Evolutionary conservation across 2,888 invertebrate species (phyloP), one percentile per base, ranked within the genome.

Genomic region (Troides aeacus): DNA sequence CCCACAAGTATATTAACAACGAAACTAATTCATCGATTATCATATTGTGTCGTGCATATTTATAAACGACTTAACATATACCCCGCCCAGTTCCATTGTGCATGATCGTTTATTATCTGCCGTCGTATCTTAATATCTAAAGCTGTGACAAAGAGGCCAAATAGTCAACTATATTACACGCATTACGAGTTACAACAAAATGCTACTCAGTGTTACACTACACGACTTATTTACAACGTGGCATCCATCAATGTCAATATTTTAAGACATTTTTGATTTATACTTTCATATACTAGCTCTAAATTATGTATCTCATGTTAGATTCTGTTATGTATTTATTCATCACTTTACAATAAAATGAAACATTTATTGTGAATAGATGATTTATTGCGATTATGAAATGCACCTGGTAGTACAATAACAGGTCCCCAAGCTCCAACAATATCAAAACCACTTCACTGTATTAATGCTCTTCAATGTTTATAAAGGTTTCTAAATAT

Each of bases 61-160:
- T 50, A 70, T 62, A 59, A 62, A 68, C 62, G 61, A 64, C 74
- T 78, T 77, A 78, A 77, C 80, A 81, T 80, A 77, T n/a, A 76
- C 72, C 74, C 80, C 84, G 75, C 86, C 86, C 79, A 72, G 73
- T 66, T 71, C 83, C 73, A 87, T 86, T 86, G 87, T 86, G 78
- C 83, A 65, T 72, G 74, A 71, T 64, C 69, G 70, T 77, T 70
- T 72, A 73, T 77, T 80, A 83, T 84, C 83, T 80, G 74, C 74
- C 78, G 74, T 76, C 74, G 74, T 68, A 79, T 84, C 77, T 76
- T 57, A 67, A 73, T 72, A 78, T 84, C 77, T 76, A 62, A 67
- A 74, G 68, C 71, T 66, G 64, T 46, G 59, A 58, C 69, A 74
- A 75, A 76, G 76, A 77, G 81, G 78, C 78, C 80, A 74, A 68